phyloP scores from a whole-genome alignment of 2,797 vertebrate genomes.

The Gallinago nigripennis region DNA sequence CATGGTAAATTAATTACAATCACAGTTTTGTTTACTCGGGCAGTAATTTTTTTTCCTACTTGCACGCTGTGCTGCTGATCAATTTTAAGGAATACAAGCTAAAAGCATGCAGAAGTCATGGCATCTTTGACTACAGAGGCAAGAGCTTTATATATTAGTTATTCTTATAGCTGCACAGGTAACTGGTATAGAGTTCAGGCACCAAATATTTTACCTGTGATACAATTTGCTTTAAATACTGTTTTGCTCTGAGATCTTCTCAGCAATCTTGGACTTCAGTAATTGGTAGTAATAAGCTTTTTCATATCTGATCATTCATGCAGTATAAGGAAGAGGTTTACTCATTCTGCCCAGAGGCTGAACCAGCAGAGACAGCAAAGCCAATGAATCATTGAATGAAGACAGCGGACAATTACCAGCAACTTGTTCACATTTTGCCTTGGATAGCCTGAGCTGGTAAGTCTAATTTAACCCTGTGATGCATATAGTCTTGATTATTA shows the following conservation, averaged over 20 bases:
- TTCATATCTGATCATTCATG: constrained; percentile 73
- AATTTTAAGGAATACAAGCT: constrained; percentile 47
- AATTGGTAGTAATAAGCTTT: constrained; percentile 67
- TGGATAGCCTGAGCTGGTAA: constrained; percentile 86
- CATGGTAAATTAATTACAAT: constrained; percentile 45
- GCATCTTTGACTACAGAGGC: constrained; percentile 37
- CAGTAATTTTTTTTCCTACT: constrained; percentile 41
- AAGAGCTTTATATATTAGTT: not conserved
- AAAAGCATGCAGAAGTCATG: constrained; percentile 55
- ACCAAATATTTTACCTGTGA: constrained; percentile 17
- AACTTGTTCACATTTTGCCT: constrained; percentile 75
- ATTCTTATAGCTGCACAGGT: constrained; percentile 24
- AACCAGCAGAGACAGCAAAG: constrained; percentile 79
- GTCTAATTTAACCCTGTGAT: constrained; percentile 65
- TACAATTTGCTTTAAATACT: not conserved
- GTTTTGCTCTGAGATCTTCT: constrained; percentile 33
- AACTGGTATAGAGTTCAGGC: constrained; percentile 1
- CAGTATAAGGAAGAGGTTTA: constrained; percentile 77
- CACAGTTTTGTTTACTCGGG: constrained; percentile 38
- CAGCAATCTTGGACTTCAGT: constrained; percentile 62
- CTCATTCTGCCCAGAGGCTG: constrained; percentile 82
- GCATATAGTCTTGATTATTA: not conserved
- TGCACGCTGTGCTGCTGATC: constrained; percentile 30
- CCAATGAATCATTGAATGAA: constrained; percentile 83
- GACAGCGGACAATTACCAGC: constrained; percentile 81